These are phyloP conservation scores for Mnemiopsis leidyi DNA, from an alignment of 37 sponge, comb jelly and placozoan species.

Conservation along the genomic window DNA sequence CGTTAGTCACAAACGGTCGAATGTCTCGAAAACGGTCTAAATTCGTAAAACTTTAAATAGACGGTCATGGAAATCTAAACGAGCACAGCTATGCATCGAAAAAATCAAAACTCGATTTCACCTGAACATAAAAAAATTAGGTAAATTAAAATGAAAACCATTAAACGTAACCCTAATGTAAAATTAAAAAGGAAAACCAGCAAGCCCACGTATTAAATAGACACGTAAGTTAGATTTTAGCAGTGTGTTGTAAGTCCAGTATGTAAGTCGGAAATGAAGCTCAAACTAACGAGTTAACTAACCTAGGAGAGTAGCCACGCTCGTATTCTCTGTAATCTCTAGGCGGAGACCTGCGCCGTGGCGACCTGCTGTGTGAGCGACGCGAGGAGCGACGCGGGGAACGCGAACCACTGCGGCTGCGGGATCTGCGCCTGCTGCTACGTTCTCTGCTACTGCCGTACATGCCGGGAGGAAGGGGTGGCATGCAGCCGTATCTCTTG, in stretches of 20 bases:
- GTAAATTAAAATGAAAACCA: neutral
- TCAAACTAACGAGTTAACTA: neutral
- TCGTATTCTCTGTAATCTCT: neutral
- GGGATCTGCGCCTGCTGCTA: neutral
- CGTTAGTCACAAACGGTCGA: neutral
- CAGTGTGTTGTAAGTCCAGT: neutral
- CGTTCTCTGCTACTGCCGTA: neutral
- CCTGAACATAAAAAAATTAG: conserved; percentile 45
- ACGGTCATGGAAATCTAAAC: neutral
- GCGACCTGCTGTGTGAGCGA: neutral
- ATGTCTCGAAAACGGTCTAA: neutral
- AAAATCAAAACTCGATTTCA: conserved; percentile 27
- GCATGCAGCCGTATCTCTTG: conserved; percentile 35
- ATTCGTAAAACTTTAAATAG: neutral
- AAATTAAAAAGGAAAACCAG: neutral
- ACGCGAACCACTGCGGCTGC: neutral
- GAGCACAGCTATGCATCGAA: conserved; percentile 10
- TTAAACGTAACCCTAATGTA: neutral
- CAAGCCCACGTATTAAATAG: neutral
- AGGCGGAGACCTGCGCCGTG: neutral
- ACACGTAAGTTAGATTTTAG: neutral
- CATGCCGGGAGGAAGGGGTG: neutral
- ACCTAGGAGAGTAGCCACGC: neutral
- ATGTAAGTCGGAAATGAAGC: neutral
- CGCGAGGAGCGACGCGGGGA: neutral